Base-by-base conservation (phyloP, 37 sponge, comb jelly and placozoan genomes). In the Sycon ciliatum region DNA sequence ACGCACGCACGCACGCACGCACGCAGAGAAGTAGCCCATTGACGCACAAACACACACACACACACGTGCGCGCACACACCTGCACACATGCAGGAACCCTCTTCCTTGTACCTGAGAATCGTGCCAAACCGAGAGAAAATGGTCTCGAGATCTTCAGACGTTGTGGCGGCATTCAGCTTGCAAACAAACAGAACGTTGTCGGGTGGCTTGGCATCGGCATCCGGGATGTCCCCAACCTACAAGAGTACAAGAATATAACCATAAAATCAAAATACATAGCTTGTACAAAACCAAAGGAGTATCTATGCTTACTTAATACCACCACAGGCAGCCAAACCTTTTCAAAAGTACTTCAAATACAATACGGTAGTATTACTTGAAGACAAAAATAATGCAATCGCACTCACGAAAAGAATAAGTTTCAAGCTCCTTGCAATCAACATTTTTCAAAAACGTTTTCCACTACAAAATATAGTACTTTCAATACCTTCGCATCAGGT, bases 181-280 rank as follows among this genome's bases (percentile, higher is more conserved):
- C 99, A 97, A 3, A 97, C 90, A 75, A 97, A 97, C 22, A 97
- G 73, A 29, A 97, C 86, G 69, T 97, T 86, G 36, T 97, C 99
- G 0, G 99, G 99, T 28, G 99, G 99, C 56, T 78, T 92, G 24
- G 81, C 85, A 68, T 97, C 99, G 33, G 99, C 94, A 74, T 97
- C 99, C 1, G 90, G 90, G 24, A 97, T 89, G 42, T 97, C 99
- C 1, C 93, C 90, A 1, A 93, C 70, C 70, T 68, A 52, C 23
- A 68, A 68, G n/a, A 24, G 13, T n/a, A 9, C 29, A 68, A 68
- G 7, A 22, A 60, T n/a, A 60, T 60, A 60, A 23, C 73, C 66
- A 72, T 67, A 16, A 22, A 74, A 72, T 67, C 23, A 22, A 74
- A 23, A 22, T 23, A 55, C 30, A 54, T 71, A 56, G 20, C 28